phyloP scores from a whole-genome alignment of 1,140 invertebrate genomes.

The Tyrophagus putrescentiae region DNA sequence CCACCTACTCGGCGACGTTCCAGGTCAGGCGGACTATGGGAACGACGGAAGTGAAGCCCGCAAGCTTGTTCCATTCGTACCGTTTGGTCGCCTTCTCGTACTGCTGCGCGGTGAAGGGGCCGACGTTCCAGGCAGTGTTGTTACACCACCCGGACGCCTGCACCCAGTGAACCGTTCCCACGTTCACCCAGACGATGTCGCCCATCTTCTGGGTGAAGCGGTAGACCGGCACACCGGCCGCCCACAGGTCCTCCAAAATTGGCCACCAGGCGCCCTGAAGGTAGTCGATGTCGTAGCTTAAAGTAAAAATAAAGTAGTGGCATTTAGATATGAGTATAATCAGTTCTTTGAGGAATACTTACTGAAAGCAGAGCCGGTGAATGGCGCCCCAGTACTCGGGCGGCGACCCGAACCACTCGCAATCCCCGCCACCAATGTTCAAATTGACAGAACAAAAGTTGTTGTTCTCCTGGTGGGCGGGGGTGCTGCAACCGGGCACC shows the following conservation, averaged over 20 bases:
- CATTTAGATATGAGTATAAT: not conserved
- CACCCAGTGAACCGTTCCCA: conserved; percentile 95
- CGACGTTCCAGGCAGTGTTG: conserved; percentile 98
- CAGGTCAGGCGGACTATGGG: conserved; percentile 96
- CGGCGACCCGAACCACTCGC: conserved; percentile 91
- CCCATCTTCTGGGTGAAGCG: conserved; percentile 93
- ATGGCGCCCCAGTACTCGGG: conserved; percentile 96
- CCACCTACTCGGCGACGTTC: too few relatives aligned
- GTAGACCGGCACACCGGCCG: conserved; percentile 92
- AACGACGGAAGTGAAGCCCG: conserved; percentile 93
- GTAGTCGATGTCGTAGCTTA: conserved; percentile 78
- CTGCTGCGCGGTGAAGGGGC: conserved; percentile 84
- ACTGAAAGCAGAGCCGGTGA: conserved; percentile 75
- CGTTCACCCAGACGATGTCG: conserved; percentile 97
- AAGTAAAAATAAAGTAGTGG: conserved; percentile 26
- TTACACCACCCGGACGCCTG: conserved; percentile 65
- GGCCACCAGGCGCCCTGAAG: conserved; percentile 99
- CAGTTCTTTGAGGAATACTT: conserved; percentile 30
- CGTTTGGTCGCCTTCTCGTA: conserved; percentile 84
- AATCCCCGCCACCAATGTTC: conserved; percentile 99
- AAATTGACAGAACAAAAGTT: conserved; percentile 99
- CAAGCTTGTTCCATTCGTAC: conserved; percentile 99
- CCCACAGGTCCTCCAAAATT: conserved; percentile 77
- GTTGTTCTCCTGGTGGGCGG: conserved; percentile 97
- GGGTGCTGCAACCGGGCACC: conserved; percentile 80